phyloP scores from a whole-genome alignment of 1,140 invertebrate species.

The Trichogramma pretiosum region DNA sequence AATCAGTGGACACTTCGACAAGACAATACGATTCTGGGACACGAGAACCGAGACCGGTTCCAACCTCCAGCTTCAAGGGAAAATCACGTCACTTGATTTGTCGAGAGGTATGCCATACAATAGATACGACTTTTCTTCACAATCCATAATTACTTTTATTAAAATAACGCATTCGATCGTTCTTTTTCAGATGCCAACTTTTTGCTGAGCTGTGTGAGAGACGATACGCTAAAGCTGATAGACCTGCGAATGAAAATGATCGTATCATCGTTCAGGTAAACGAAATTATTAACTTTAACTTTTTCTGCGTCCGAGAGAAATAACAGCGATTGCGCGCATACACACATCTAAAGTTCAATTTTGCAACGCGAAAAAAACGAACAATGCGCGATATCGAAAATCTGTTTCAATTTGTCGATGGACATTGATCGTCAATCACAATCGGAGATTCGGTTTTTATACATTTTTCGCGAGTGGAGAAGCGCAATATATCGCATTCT shows the following conservation, averaged over 20 bases:
- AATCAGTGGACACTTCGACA: conserved; percentile 96
- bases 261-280: conserved; percentile 78
- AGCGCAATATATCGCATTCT: conserved; percentile 8
- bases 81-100: conserved; percentile 90
- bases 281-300: not conserved
- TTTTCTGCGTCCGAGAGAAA: not conserved
- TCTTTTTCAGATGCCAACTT: conserved; percentile 75
- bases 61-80: conserved; percentile 80
- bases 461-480: conserved; percentile 8
- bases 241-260: conserved; percentile 92
- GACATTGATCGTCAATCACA: too few species aligned
- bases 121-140: too few species aligned
- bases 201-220: conserved; percentile 82
- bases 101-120: conserved; percentile 70
- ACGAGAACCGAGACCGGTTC: conserved; percentile 68
- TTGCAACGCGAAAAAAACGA: too few species aligned
- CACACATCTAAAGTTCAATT: not conserved
- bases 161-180: too few species aligned
- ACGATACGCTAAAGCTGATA: conserved; percentile 88
- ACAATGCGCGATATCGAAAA: too few species aligned
- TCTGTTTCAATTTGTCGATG: too few species aligned
- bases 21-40: conserved; percentile 94
- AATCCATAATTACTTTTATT: too few species aligned
- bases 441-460: too few species aligned
- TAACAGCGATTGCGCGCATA: not conserved